These are phyloP conservation scores for Gryllus bimaculatus DNA, from an alignment of 1,140 invertebrate genomes.

Conservation along the genomic window DNA sequence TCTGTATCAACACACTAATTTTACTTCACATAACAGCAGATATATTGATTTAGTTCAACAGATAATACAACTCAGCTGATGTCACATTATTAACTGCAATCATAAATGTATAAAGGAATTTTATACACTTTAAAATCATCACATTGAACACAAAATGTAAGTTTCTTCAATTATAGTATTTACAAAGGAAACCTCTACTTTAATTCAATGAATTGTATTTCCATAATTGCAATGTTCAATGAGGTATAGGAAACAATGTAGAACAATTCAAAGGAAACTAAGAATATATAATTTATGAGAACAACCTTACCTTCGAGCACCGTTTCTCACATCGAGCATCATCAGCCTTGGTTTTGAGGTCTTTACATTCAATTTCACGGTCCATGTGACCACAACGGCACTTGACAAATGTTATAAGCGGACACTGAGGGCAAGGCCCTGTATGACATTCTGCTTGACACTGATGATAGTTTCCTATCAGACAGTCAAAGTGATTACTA, in stretches of 20 bases:
- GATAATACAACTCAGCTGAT: too few species aligned
- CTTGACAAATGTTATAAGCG: constrained; percentile 60
- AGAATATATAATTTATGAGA: constrained; percentile 3
- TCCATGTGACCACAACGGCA: constrained; percentile 88
- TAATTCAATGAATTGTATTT: too few species aligned
- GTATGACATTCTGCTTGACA: constrained; percentile 70
- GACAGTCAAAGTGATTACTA: background rate
- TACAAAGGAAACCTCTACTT: too few species aligned
- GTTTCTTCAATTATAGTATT: too few species aligned
- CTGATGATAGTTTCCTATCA: constrained; percentile 51
- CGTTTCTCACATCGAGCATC: constrained; percentile 75
- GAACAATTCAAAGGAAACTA: constrained; percentile 6
- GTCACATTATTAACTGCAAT: too few species aligned
- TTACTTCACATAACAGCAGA: too few species aligned
- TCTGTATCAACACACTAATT: too few species aligned
- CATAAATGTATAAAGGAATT: too few species aligned
- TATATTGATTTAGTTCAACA: too few species aligned
- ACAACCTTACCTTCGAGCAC: constrained; percentile 63
- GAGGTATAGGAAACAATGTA: background rate
- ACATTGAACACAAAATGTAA: too few species aligned
- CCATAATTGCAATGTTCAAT: too few species aligned
- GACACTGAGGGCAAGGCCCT: constrained; percentile 74
- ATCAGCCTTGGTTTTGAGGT: constrained; percentile 56
- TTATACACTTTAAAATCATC: too few species aligned
- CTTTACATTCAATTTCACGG: constrained; percentile 68